phyloP scores from a whole-genome alignment of 2,888 invertebrate genomes.

The Cryptus viduatorius region DNA sequence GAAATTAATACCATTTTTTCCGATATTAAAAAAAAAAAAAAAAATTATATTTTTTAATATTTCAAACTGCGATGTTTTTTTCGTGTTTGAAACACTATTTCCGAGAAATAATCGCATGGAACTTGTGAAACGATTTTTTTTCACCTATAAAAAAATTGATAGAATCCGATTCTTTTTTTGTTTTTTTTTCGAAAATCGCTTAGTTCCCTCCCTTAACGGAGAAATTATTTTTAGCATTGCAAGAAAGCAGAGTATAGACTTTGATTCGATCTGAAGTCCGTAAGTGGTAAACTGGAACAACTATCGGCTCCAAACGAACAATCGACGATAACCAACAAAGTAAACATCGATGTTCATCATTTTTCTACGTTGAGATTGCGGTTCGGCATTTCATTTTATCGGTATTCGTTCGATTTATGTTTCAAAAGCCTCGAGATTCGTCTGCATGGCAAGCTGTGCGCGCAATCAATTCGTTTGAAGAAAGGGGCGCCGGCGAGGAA shows the following conservation, averaged over 20 bases:
- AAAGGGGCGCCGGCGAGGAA: slow-evolving; percentile 25
- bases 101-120: too few species aligned
- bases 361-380: background rate
- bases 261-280: background rate
- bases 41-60: too few species aligned
- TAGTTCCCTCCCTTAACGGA: too few species aligned
- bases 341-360: background rate
- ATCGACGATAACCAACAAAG: background rate
- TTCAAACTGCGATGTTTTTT: too few species aligned
- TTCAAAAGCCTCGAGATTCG: background rate
- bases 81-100: too few species aligned
- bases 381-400: slow-evolving; percentile 37
- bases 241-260: background rate
- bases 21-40: too few species aligned
- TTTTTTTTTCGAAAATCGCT: too few species aligned
- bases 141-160: too few species aligned
- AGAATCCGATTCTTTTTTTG: too few species aligned
- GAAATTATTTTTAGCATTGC: too few species aligned
- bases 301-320: background rate
- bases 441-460: slow-evolving; percentile 3
- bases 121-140: too few species aligned
- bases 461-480: slow-evolving; percentile 31
- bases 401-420: slow-evolving; percentile 31
- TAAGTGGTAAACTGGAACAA: background rate
- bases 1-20: too few species aligned